Percentiles rank a stretch among this genome's conserved stretches.
Evolutionary conservation across 2,888 invertebrate species (phyloP).

Genomic region (Ceraclea dissimilis): DNA sequence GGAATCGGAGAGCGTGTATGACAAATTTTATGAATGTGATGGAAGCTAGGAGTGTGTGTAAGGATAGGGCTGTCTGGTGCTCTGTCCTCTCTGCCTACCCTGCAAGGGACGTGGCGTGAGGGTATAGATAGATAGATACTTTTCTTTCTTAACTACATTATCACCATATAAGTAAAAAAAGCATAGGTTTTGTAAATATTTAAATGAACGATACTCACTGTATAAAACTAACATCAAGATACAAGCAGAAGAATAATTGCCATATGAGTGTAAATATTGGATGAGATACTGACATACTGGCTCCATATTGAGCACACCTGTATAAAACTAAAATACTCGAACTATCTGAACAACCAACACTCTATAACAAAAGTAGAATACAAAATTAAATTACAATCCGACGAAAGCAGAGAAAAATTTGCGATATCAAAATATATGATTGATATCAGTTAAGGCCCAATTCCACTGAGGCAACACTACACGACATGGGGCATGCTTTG

Average conservation of each 20-base stretch:
- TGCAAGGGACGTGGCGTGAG: too few relatives aligned
- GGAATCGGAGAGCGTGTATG: too few relatives aligned
- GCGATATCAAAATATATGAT: too few relatives aligned
- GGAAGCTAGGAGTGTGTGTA: too few relatives aligned
- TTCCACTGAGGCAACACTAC: too few relatives aligned
- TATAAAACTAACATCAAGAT: constrained; percentile 31
- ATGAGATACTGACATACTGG: constrained; percentile 32
- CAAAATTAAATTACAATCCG: background rate
- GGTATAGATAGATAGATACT: too few relatives aligned
- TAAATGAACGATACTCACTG: constrained; percentile 9
- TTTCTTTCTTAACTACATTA: too few relatives aligned
- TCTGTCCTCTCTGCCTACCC: too few relatives aligned
- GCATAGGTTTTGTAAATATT: background rate
- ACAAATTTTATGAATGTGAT: too few relatives aligned
- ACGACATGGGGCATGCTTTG: too few relatives aligned
- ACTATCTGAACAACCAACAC: constrained; percentile 31
- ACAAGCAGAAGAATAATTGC: constrained; percentile 39
- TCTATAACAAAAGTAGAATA: constrained; percentile 28
- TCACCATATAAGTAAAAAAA: background rate
- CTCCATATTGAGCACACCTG: constrained; percentile 32
- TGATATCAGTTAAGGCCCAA: too few relatives aligned
- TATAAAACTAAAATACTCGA: constrained; percentile 39
- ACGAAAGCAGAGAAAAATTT: background rate
- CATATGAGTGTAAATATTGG: constrained; percentile 38
- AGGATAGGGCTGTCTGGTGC: too few relatives aligned